Evolutionary conservation across 1,140 invertebrate species (phyloP).

Genomic region (Carposina sasakii): DNA sequence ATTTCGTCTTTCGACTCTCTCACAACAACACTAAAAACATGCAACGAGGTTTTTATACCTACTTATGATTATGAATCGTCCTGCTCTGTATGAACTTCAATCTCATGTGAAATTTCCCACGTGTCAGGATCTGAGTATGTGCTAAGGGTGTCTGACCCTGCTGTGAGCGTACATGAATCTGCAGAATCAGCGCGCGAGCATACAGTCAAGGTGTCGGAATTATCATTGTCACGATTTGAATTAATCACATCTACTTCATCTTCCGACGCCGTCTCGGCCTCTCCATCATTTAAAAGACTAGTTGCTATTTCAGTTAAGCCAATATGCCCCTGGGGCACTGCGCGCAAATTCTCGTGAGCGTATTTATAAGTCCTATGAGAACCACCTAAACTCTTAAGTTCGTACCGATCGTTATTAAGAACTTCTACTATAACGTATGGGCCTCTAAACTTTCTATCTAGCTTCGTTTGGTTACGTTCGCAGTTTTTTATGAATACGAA

Average conservation of each 20-base stretch:
- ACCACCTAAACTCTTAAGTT: slow-evolving; percentile 15
- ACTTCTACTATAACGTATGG: slow-evolving; percentile 27
- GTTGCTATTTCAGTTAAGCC: slow-evolving; percentile 25
- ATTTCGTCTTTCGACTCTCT: too few relatives aligned
- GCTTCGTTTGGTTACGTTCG: slow-evolving; percentile 25
- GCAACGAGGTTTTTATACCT: too few relatives aligned
- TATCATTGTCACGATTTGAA: slow-evolving; percentile 4
- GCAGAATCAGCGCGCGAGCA: slow-evolving; percentile 16
- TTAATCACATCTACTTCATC: slow-evolving; percentile 15
- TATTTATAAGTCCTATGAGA: slow-evolving; percentile 21
- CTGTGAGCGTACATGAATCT: slow-evolving; percentile 18
- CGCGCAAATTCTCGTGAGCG: slow-evolving; percentile 27
- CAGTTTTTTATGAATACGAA: slow-evolving; percentile 26
- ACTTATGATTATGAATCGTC: slow-evolving; percentile 12
- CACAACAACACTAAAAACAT: too few relatives aligned
- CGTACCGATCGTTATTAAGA: slow-evolving; percentile 30
- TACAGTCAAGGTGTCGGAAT: slow-evolving; percentile 19
- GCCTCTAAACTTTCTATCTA: slow-evolving; percentile 27
- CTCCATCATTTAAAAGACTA: slow-evolving; percentile 22
- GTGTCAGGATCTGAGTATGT: slow-evolving; percentile 21
- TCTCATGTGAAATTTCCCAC: background rate
- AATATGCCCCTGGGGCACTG: slow-evolving; percentile 22
- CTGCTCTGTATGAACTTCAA: slow-evolving; percentile 9
- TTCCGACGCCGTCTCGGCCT: slow-evolving; percentile 31
- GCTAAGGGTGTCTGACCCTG: slow-evolving; percentile 20